Evolutionary conservation across 2,113 vertebrate species (phyloP).

Genomic region (Oncorhynchus kisutch): DNA sequence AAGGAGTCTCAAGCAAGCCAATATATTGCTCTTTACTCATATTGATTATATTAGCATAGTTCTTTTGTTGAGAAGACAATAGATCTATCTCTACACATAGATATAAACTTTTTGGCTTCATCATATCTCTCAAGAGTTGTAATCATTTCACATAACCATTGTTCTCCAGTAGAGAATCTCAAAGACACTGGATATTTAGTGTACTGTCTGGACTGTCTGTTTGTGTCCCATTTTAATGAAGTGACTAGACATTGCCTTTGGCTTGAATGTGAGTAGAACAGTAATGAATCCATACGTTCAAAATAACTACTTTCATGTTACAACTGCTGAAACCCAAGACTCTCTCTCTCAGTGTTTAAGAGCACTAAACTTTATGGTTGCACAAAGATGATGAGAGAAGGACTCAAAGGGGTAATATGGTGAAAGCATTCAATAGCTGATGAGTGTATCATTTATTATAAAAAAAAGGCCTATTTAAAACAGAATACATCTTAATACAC

Average conservation of each 20-base stretch:
- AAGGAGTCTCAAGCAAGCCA: not conserved
- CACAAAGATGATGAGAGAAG: conserved; percentile 38
- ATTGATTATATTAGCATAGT: too few relatives aligned
- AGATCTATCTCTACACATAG: too few relatives aligned
- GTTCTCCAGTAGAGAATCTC: conserved; percentile 17
- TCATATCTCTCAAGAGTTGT: too few relatives aligned
- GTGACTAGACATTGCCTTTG: conserved; percentile 63
- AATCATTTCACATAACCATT: not conserved
- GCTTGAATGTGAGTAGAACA: conserved; percentile 54
- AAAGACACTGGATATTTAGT: conserved; percentile 24
- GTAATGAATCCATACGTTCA: conserved; percentile 61
- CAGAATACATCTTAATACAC: not conserved
- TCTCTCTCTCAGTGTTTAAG: too few relatives aligned
- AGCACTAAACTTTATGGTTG: too few relatives aligned
- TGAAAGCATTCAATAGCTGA: not conserved
- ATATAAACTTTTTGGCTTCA: too few relatives aligned
- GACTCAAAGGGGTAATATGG: not conserved
- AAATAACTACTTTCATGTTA: not conserved
- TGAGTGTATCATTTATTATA: not conserved
- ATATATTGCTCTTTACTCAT: too few relatives aligned
- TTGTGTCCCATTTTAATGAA: conserved; percentile 70
- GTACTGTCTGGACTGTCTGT: conserved; percentile 44
- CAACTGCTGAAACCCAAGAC: too few relatives aligned
- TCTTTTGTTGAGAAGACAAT: too few relatives aligned
- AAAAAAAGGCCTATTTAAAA: not conserved